Evolutionary conservation across 2,113 vertebrate genomes (phyloP).

Genomic region (Sciurus niger): DNA sequence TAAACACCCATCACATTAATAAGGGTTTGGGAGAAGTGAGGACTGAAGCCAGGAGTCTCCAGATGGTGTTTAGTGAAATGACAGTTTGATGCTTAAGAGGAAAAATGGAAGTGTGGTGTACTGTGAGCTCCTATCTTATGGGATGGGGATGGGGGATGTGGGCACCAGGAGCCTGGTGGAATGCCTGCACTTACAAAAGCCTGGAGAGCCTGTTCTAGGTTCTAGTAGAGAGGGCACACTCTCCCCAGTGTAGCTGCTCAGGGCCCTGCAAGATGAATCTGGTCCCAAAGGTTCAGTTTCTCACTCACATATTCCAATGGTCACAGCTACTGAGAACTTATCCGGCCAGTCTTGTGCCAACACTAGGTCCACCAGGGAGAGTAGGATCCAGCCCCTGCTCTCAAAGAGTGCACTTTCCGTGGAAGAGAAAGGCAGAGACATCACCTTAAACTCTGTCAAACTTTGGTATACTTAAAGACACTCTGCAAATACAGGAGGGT

Average conservation of each 20-base stretch:
- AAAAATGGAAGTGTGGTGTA: slow-evolving; percentile 70
- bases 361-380: not conserved
- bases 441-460: not conserved
- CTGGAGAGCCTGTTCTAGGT: not conserved
- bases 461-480: not conserved
- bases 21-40: slow-evolving; percentile 78
- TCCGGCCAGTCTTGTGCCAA: not conserved
- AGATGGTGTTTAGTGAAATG: slow-evolving; percentile 83
- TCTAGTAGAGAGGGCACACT: not conserved
- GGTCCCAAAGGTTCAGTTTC: not conserved
- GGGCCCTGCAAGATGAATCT: not conserved
- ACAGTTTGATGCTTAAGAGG: slow-evolving; percentile 79
- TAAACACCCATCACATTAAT: slow-evolving; percentile 80
- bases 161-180: not conserved
- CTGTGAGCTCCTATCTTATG: slow-evolving; percentile 46
- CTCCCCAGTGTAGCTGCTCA: not conserved
- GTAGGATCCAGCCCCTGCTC: not conserved
- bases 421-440: not conserved
- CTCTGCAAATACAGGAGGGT: not conserved
- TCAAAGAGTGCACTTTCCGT: not conserved
- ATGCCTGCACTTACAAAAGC: not conserved
- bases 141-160: not conserved
- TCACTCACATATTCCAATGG: not conserved
- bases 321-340: not conserved
- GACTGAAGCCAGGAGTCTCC: slow-evolving; percentile 82